phyloP scores from a whole-genome alignment of 2,888 invertebrate species.

The Lochmaea capreae region DNA sequence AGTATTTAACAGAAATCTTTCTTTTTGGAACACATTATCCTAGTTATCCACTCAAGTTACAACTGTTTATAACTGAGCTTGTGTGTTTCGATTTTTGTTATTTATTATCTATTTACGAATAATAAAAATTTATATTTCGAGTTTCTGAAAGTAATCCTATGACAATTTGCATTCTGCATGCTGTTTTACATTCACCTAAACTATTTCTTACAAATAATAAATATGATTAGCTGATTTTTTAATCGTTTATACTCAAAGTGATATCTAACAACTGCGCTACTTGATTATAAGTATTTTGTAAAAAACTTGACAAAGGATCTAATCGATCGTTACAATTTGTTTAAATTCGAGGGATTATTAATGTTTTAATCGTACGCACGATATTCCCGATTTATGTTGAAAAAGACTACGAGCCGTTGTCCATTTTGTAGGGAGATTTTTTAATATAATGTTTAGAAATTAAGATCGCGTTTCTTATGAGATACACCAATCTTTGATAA shows the following conservation, averaged over 20 bases:
- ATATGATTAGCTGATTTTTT: background rate
- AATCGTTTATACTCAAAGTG: background rate
- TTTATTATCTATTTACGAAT: too few species aligned
- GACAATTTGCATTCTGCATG: background rate
- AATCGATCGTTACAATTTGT: conserved; percentile 5
- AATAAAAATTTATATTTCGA: too few species aligned
- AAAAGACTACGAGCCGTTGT: conserved; percentile 16
- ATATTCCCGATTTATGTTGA: conserved; percentile 19
- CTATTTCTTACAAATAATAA: background rate
- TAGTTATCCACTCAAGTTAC: too few species aligned
- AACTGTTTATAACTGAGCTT: too few species aligned
- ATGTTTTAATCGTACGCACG: conserved; percentile 8
- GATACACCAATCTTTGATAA: conserved; percentile 18
- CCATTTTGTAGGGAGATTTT: conserved; percentile 12
- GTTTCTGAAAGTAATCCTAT: too few species aligned
- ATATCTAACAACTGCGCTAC: background rate
- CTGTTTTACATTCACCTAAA: background rate
- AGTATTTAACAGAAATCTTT: background rate
- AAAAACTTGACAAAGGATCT: conserved; percentile 2
- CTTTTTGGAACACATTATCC: background rate
- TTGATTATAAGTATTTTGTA: background rate
- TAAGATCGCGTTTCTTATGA: conserved; percentile 25
- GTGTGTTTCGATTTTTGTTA: too few species aligned
- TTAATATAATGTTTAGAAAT: conserved; percentile 11
- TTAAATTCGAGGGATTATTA: conserved; percentile 1